These are phyloP conservation scores for Drosophila flavopinicola DNA, from an alignment of 2,888 invertebrate genomes.

Conservation along the genomic window DNA sequence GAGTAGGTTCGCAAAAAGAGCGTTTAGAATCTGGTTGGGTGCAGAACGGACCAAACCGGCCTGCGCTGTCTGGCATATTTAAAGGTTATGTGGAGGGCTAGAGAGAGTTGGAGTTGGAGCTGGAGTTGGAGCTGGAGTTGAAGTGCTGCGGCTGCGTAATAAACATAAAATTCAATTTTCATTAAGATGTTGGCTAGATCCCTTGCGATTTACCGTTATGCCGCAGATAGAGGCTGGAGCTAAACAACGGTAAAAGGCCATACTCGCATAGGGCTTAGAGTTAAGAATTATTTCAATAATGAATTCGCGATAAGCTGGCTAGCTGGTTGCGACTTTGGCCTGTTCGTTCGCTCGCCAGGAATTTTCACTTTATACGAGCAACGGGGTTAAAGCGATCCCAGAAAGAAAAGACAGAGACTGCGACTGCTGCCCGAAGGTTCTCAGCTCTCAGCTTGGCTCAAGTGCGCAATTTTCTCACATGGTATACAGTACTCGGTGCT, in stretches of 20 bases:
- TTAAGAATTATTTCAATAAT: conserved; percentile 77
- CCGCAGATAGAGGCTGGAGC: conserved; percentile 21
- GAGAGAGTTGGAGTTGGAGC: too few relatives aligned
- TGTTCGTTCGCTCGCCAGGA: conserved; percentile 51
- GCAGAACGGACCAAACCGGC: conserved; percentile 14
- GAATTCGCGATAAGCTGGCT: conserved; percentile 78
- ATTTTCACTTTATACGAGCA: conserved; percentile 63
- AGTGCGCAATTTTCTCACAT: conserved; percentile 80
- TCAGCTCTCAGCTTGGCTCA: conserved; percentile 38
- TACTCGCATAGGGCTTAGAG: conserved; percentile 53
- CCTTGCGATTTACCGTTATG: conserved; percentile 67
- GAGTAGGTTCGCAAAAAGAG: conserved; percentile 38
- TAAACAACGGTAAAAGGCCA: not conserved
- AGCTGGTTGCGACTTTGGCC: conserved; percentile 56
- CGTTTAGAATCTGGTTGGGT: conserved; percentile 56
- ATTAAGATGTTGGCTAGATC: conserved; percentile 74
- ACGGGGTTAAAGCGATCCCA: conserved; percentile 16
- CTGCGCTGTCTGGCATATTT: conserved; percentile 57
- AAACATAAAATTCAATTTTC: conserved; percentile 80
- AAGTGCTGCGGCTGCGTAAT: conserved; percentile 70
- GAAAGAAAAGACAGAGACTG: conserved; percentile 8
- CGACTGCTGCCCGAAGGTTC: conserved; percentile 58
- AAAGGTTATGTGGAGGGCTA: conserved; percentile 68
- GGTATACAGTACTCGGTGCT: conserved; percentile 34
- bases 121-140: conserved; percentile 21